Percentiles rank a stretch among this genome's conserved stretches.
Conservation (phyloP, 2,888 invertebrate genomes). For the Lapara coniferarum region DNA sequence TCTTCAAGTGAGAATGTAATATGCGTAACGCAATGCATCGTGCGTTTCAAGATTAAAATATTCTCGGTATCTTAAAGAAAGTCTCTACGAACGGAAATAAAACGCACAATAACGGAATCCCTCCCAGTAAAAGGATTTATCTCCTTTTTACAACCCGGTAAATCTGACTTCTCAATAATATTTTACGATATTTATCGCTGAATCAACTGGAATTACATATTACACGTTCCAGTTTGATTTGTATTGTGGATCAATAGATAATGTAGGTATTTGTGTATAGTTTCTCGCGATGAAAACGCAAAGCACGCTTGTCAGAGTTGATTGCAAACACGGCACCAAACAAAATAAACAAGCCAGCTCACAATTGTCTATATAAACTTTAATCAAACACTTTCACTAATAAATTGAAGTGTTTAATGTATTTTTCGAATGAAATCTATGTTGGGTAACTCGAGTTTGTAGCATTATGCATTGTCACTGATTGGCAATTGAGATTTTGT, state of each 20-base stretch:
- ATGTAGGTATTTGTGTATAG: conserved; percentile 9
- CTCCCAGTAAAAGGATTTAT: conserved; percentile 28
- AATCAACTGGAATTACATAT: not conserved
- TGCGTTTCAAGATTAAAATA: conserved; percentile 35
- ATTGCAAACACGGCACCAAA: conserved; percentile 20
- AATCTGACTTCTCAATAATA: not conserved
- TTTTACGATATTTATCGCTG: not conserved
- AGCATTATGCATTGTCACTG: conserved; percentile 55
- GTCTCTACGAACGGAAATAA: conserved; percentile 26
- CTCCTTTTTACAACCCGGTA: conserved; percentile 1
- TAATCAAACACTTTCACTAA: conserved; percentile 39
- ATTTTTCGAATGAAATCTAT: conserved; percentile 29
- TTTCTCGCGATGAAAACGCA: conserved; percentile 3
- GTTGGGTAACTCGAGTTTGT: conserved; percentile 32
- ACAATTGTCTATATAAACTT: conserved; percentile 31
- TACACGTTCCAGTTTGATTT: not conserved
- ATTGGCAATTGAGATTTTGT: conserved; percentile 47
- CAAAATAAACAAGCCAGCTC: conserved; percentile 19
- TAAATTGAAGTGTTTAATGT: conserved; percentile 34
- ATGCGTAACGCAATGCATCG: conserved; percentile 32
- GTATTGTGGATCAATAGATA: not conserved
- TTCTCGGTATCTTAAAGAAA: conserved; percentile 35
- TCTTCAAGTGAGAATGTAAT: conserved; percentile 35
- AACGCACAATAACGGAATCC: not conserved
- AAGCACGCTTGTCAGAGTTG: conserved; percentile 1